These are phyloP conservation scores for Chromis chromis DNA, from an alignment of 2,797 vertebrate genomes.

Conservation along the genomic window DNA sequence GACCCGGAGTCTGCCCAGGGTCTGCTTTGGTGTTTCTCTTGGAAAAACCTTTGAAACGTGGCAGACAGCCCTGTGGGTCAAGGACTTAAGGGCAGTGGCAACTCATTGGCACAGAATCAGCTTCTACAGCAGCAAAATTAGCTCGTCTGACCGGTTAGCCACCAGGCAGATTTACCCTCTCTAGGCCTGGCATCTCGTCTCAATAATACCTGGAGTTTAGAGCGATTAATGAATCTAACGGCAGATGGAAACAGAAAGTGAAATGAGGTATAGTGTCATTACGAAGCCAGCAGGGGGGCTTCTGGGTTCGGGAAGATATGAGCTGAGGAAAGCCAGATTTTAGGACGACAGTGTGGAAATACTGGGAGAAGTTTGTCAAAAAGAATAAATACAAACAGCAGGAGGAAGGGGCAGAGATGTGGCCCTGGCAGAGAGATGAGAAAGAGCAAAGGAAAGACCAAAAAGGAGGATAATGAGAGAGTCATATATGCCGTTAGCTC, in stretches of 20 bases:
- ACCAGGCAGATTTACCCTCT: slow-evolving; percentile 31
- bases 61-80: slow-evolving; percentile 53
- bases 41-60: slow-evolving; percentile 56
- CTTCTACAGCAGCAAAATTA: slow-evolving; percentile 33
- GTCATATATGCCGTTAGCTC: slow-evolving; percentile 46
- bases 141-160: slow-evolving; percentile 32
- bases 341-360: slow-evolving; percentile 9
- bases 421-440: slow-evolving; percentile 26
- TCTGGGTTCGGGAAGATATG: slow-evolving; percentile 26
- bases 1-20: slow-evolving; percentile 35
- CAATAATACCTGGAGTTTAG: slow-evolving; percentile 42
- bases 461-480: slow-evolving; percentile 33
- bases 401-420: slow-evolving; percentile 12
- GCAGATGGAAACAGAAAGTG: slow-evolving; percentile 56
- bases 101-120: slow-evolving; percentile 38
- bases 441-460: slow-evolving; percentile 32
- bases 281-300: slow-evolving; percentile 37
- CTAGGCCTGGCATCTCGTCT: slow-evolving; percentile 53
- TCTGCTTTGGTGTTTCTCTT: slow-evolving; percentile 55
- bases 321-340: slow-evolving; percentile 17
- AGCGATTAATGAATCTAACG: slow-evolving; percentile 58
- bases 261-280: slow-evolving; percentile 46
- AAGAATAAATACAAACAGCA: slow-evolving; percentile 50
- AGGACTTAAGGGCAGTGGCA: slow-evolving; percentile 30
- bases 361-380: slow-evolving; percentile 51